Evolutionary conservation across 2,797 vertebrate genomes (phyloP).

Genomic region (Acipenser oxyrinchus): DNA sequence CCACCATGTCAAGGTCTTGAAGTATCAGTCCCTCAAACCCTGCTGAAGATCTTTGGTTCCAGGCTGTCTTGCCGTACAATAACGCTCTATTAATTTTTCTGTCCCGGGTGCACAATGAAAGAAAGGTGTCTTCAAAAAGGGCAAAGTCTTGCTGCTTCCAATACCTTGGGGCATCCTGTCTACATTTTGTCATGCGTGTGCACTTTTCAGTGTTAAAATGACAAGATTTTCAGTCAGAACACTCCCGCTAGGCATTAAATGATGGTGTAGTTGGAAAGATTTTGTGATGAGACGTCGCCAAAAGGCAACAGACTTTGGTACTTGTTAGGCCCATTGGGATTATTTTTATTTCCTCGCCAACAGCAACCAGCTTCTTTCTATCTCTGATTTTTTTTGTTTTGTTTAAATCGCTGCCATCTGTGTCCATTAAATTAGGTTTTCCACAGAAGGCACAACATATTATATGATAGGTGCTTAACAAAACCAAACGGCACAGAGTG

Average conservation of each 20-base stretch:
- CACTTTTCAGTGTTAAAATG: slow-evolving; percentile 82
- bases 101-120: slow-evolving; percentile 69
- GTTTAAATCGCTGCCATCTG: slow-evolving; percentile 51
- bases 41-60: slow-evolving; percentile 54
- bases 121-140: slow-evolving; percentile 84
- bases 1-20: slow-evolving; percentile 64
- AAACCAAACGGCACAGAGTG: slow-evolving; percentile 29
- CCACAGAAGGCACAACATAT: slow-evolving; percentile 50
- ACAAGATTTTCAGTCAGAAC: slow-evolving; percentile 76
- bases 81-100: slow-evolving; percentile 86
- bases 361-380: slow-evolving; percentile 50
- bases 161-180: slow-evolving; percentile 79
- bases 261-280: slow-evolving; percentile 52
- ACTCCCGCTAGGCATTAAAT: slow-evolving; percentile 66
- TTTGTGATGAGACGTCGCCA: slow-evolving; percentile 71
- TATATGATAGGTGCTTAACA: slow-evolving; percentile 51
- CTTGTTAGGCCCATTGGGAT: slow-evolving; percentile 65
- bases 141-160: slow-evolving; percentile 68
- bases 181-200: slow-evolving; percentile 87
- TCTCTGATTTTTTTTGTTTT: slow-evolving; percentile 19
- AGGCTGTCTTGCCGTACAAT: slow-evolving; percentile 67
- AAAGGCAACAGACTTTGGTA: slow-evolving; percentile 63
- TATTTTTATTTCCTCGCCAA: slow-evolving; percentile 53
- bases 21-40: slow-evolving; percentile 68
- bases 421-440: slow-evolving; percentile 41